Conservation (phyloP, 2,888 invertebrate genomes). For the Thecophora atra region DNA sequence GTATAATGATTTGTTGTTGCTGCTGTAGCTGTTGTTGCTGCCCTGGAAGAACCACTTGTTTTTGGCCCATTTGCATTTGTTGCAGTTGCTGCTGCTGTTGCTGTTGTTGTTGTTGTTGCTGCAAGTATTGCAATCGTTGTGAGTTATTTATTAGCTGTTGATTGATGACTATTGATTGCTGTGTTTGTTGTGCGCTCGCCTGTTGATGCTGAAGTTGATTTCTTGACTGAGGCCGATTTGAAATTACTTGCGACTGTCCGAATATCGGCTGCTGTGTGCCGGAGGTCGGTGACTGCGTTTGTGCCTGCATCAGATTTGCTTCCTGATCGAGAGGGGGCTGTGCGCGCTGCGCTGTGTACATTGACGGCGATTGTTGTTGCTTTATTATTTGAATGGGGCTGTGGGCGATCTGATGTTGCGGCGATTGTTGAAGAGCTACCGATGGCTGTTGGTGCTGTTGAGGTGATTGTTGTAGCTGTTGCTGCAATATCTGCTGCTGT, state of each 20-base stretch:
- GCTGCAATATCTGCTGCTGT: slow-evolving; percentile 50
- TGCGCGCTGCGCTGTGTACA: slow-evolving; percentile 47
- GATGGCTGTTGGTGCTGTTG: slow-evolving; percentile 42
- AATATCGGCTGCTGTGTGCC: slow-evolving; percentile 45
- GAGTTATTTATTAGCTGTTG: slow-evolving; percentile 63
- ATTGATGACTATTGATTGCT: slow-evolving; percentile 63
- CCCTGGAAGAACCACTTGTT: slow-evolving; percentile 43
- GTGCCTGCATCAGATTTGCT: slow-evolving; percentile 42
- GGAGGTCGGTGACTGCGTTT: slow-evolving; percentile 60
- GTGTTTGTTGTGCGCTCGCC: slow-evolving; percentile 60
- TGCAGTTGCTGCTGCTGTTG: slow-evolving; percentile 61
- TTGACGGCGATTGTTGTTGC: slow-evolving; percentile 52
- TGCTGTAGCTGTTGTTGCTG: slow-evolving; percentile 54
- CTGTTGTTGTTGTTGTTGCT: slow-evolving; percentile 60
- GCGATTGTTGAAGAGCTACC: slow-evolving; percentile 44
- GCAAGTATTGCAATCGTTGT: slow-evolving; percentile 60
- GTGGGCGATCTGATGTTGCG: slow-evolving; percentile 43
- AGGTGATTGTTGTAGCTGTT: slow-evolving; percentile 52
- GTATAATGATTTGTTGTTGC: slow-evolving; percentile 58
- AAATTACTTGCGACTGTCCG: slow-evolving; percentile 40
- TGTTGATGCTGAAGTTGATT: slow-evolving; percentile 56
- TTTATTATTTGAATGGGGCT: slow-evolving; percentile 39
- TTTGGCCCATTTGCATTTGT: slow-evolving; percentile 55
- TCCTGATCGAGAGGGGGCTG: slow-evolving; percentile 45
- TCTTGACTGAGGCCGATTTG: slow-evolving; percentile 54